These are phyloP conservation scores for Drosophila lacertosa DNA, from an alignment of 1,140 invertebrate species.

Conservation along the genomic window DNA sequence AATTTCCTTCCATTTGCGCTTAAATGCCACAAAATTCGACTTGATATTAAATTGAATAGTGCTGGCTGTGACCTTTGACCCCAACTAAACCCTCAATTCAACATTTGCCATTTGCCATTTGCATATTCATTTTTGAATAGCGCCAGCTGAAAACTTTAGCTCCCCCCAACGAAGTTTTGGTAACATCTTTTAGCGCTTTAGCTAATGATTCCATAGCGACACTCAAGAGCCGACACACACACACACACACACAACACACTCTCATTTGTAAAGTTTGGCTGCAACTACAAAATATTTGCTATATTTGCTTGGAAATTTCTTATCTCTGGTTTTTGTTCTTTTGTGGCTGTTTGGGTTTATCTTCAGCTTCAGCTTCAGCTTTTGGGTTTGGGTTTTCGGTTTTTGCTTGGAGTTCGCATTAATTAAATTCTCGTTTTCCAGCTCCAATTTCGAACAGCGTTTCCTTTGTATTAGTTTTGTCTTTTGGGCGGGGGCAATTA, in stretches of 20 bases:
- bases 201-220: conserved; percentile 47
- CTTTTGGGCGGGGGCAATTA: conserved; percentile 51
- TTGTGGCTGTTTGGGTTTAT: not conserved
- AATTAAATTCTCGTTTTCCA: conserved; percentile 71
- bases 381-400: conserved; percentile 44
- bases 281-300: conserved; percentile 70
- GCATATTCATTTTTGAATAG: conserved; percentile 49
- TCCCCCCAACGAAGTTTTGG: conserved; percentile 16
- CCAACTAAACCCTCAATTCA: not conserved
- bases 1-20: conserved; percentile 73
- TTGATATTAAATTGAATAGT: conserved; percentile 55
- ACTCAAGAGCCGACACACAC: conserved; percentile 36
- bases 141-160: conserved; percentile 21
- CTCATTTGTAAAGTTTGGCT: conserved; percentile 46
- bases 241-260: conserved; percentile 2
- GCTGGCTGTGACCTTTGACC: conserved; percentile 39
- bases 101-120: conserved; percentile 19
- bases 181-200: conserved; percentile 36
- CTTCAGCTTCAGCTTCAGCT: conserved; percentile 7
- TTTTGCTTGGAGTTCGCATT: conserved; percentile 42
- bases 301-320: conserved; percentile 63
- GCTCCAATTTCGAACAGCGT: conserved; percentile 34
- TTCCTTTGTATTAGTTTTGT: conserved; percentile 33
- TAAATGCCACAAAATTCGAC: conserved; percentile 61
- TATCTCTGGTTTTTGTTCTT: conserved; percentile 13